These are phyloP conservation scores for Seira sanloemensis DNA, from an alignment of 2,888 invertebrate species.

Conservation along the genomic window DNA sequence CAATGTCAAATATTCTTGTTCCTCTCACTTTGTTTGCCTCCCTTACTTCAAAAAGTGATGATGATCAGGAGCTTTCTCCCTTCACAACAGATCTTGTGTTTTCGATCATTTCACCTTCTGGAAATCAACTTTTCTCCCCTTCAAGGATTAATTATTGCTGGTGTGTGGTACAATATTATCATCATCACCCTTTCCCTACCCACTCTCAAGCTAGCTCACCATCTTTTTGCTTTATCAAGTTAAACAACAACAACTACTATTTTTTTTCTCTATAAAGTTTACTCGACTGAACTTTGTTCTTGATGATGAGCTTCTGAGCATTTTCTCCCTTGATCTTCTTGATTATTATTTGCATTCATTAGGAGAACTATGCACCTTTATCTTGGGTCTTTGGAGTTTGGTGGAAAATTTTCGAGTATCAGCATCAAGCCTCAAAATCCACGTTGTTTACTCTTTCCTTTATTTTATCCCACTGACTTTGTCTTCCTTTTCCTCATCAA, in stretches of 20 bases:
- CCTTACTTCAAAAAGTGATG: too few species aligned
- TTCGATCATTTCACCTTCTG: too few species aligned
- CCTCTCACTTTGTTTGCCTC: too few species aligned
- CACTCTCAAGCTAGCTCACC: too few species aligned
- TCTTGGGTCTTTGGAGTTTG: neutral
- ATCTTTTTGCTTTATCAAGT: conserved; percentile 11
- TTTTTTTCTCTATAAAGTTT: conserved; percentile 45
- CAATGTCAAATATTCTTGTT: too few species aligned
- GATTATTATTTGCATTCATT: conserved; percentile 59
- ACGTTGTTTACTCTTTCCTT: conserved; percentile 17
- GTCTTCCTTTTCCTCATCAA: neutral
- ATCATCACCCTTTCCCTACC: too few species aligned
- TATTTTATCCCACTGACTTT: conserved; percentile 15
- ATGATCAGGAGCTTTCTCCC: too few species aligned
- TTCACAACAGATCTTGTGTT: neutral
- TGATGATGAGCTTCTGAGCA: conserved; percentile 18
- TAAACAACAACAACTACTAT: conserved; percentile 30
- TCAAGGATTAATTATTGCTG: neutral
- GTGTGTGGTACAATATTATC: neutral
- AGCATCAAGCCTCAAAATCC: conserved; percentile 5
- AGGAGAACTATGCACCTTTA: conserved; percentile 18
- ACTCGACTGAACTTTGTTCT: conserved; percentile 30
- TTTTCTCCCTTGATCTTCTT: conserved; percentile 50
- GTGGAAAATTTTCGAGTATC: neutral
- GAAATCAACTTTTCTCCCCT: too few species aligned